A percentile compares a stretch with the other conserved stretches of the same genome.
These are phyloP conservation scores for Centropristis striata DNA, from an alignment of 2,113 vertebrate genomes.

Conservation along the genomic window DNA sequence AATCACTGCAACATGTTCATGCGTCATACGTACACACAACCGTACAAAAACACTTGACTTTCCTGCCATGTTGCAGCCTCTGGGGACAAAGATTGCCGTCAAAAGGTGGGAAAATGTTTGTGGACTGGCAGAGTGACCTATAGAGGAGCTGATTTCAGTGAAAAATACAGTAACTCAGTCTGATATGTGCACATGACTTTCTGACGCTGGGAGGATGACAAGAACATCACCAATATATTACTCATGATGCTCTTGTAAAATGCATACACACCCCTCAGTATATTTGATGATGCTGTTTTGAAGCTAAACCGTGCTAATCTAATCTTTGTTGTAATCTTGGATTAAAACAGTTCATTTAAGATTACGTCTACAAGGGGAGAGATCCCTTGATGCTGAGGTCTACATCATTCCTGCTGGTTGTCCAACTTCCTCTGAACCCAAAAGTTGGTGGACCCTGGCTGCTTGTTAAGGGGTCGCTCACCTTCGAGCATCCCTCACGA, in stretches of 20 bases:
- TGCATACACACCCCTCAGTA: too few species aligned
- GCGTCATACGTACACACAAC: too few species aligned
- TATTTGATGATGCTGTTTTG: background rate
- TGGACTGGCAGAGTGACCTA: too few species aligned
- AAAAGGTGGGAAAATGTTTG: too few species aligned
- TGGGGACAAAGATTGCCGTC: too few species aligned
- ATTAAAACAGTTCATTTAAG: background rate
- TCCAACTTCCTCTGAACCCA: background rate
- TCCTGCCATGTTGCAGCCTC: too few species aligned
- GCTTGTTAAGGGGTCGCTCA: slow-evolving; percentile 20
- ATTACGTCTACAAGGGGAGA: background rate
- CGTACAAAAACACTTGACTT: too few species aligned
- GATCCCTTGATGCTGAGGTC: background rate
- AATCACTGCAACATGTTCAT: too few species aligned
- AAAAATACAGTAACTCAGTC: background rate
- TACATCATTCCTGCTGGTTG: background rate
- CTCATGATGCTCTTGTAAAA: background rate
- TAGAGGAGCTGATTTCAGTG: too few species aligned
- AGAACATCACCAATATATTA: background rate
- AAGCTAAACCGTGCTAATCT: too few species aligned
- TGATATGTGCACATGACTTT: background rate
- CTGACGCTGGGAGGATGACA: background rate
- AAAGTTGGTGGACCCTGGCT: background rate
- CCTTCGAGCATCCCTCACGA: slow-evolving; percentile 30
- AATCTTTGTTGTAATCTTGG: background rate